Evolutionary conservation across 2,113 vertebrate genomes (phyloP), one percentile per base, ranked within the genome.

Genomic region (Lathamus discolor): DNA sequence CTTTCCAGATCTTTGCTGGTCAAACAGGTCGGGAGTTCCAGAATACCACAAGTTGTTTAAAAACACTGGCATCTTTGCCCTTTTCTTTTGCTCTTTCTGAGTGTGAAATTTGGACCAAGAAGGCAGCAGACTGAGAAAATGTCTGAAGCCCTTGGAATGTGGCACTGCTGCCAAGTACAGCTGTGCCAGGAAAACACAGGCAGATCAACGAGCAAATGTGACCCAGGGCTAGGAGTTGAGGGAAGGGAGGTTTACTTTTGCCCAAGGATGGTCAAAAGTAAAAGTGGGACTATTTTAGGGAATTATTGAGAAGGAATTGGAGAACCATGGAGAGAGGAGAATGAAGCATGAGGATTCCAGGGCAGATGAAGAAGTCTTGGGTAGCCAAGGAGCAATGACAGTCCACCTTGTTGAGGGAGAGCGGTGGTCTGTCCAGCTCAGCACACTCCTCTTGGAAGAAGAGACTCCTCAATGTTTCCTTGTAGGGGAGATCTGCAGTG

Each of bases 121-220:
- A 89, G 74, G 86, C 88, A 94, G 51, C 9, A 16, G 88, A 89
- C 54, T 87, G 86, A 76, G 86, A 89, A 96, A 92, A 95, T 80
- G n/a, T 75, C 85, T 84, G 93, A 94, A 97, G 59, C 63, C 51
- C 35, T 93, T 85, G 94, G 94, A 96, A 96, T 96, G 96, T 89
- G 86, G 27, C 69, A n/a, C 37, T 87, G 62, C 77, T 93, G 94
- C 95, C 93, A 96, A 88, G 61, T 82, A 55, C 41, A 92, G 39
- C 59, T 2, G 0, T 88, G 69, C 85, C 69, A 72, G 62, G 68
- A 86, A 93, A 93, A 93, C 61, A 91, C 18, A 37, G 90, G 61
- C 76, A 57, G 69, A 46, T 90, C 83, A 84, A 82, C 0, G 3
- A 92, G 61, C 16, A 41, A 86, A 67, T 1, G 1, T 85, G 81